phyloP scores from a whole-genome alignment of 1,140 invertebrate genomes.

The Hyphantria cunea region DNA sequence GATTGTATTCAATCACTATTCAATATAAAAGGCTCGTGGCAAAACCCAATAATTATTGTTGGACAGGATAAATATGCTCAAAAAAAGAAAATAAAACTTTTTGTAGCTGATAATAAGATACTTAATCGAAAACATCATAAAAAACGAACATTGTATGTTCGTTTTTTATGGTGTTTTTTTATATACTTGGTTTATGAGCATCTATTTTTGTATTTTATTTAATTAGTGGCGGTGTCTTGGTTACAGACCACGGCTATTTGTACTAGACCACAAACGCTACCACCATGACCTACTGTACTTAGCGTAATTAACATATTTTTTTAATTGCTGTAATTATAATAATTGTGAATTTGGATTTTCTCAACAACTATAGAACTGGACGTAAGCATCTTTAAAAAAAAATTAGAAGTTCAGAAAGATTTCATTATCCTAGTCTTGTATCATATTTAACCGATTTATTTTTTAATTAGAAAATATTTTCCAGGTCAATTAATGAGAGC shows the following conservation, averaged over 20 bases:
- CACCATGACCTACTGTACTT: neutral
- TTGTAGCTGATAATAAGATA: neutral
- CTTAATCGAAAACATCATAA: neutral
- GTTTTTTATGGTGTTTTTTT: too few species aligned
- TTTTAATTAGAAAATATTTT: too few species aligned
- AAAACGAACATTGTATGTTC: neutral
- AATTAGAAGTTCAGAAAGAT: too few species aligned
- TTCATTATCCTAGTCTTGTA: too few species aligned
- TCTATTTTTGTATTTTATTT: neutral
- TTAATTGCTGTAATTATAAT: conserved; percentile 3
- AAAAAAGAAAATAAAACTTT: neutral
- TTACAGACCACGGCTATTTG: neutral
- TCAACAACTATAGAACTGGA: too few species aligned
- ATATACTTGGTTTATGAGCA: neutral
- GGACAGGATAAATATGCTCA: neutral
- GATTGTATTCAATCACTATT: conserved; percentile 3
- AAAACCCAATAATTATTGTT: conserved; percentile 3
- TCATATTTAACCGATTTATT: too few species aligned
- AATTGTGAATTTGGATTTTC: neutral
- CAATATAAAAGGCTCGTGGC: neutral
- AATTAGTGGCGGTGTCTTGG: conserved; percentile 7
- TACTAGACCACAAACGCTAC: conserved; percentile 14
- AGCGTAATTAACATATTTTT: neutral
- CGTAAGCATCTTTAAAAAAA: too few species aligned
- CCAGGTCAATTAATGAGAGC: too few species aligned